phyloP scores from a whole-genome alignment of 2,113 vertebrate genomes.

The Caloenas nicobarica region DNA sequence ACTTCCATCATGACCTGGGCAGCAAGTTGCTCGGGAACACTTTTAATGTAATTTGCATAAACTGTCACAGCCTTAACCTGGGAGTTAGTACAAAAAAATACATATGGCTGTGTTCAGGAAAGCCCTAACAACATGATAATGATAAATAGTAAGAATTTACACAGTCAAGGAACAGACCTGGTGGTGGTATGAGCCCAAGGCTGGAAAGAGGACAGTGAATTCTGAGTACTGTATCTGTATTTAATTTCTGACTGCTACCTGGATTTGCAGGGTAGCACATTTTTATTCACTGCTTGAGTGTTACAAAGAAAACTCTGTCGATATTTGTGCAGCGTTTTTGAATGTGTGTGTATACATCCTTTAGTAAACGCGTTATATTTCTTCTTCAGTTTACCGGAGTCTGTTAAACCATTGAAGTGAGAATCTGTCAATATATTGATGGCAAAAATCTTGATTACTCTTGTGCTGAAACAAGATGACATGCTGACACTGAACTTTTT shows the following conservation, averaged over 20 bases:
- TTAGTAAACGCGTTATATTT: not conserved
- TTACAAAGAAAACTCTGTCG: not conserved
- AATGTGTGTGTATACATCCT: not conserved
- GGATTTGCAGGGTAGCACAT: not conserved
- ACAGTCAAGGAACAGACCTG: not conserved
- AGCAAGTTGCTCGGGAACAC: not conserved
- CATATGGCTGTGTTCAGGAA: not conserved
- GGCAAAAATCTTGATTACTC: not conserved
- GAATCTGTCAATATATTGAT: not conserved
- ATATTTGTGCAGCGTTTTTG: fast-evolving
- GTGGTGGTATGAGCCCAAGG: not conserved
- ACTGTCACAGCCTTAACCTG: not conserved
- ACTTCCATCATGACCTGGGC: not conserved
- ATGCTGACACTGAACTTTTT: not conserved
- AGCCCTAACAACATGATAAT: not conserved
- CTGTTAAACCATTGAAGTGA: not conserved
- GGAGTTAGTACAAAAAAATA: not conserved
- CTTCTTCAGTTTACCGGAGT: not conserved
- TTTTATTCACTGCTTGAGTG: not conserved
- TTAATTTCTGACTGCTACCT: not conserved
- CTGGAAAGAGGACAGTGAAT: not conserved
- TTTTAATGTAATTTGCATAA: not conserved
- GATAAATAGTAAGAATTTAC: not conserved
- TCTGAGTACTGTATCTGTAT: not conserved
- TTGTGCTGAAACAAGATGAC: not conserved